phyloP scores from a whole-genome alignment of 2,797 vertebrate genomes.

The Pelodytes ibericus region DNA sequence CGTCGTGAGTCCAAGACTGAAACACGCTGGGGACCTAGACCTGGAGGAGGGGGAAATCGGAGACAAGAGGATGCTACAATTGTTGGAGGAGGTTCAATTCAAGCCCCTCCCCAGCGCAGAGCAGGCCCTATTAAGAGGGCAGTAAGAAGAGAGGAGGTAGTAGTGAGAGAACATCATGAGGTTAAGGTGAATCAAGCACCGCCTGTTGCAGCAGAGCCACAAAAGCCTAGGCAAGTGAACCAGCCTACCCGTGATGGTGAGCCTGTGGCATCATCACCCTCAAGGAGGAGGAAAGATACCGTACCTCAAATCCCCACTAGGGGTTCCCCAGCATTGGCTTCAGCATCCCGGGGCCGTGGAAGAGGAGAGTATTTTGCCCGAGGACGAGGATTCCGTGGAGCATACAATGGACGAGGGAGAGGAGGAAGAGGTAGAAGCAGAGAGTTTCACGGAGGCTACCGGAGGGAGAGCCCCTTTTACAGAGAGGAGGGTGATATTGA shows the following conservation, averaged over 20 bases:
- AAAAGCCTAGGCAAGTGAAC: conserved; percentile 22
- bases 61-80: conserved; percentile 66
- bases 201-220: neutral
- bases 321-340: conserved; percentile 30
- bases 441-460: conserved; percentile 79
- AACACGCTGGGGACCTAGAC: conserved; percentile 91
- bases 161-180: conserved; percentile 69
- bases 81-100: conserved; percentile 66
- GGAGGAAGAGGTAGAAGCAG: conserved; percentile 68
- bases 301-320: conserved; percentile 66
- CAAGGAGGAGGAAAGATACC: conserved; percentile 70
- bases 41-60: conserved; percentile 75
- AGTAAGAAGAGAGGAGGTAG: conserved; percentile 69
- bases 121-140: conserved; percentile 90
- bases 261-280: conserved; percentile 11
- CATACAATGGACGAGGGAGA: conserved; percentile 76
- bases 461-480: conserved; percentile 63
- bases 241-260: conserved; percentile 22
- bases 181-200: conserved; percentile 38
- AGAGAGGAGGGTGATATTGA: conserved; percentile 66
- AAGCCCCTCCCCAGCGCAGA: conserved; percentile 63
- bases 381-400: conserved; percentile 85
- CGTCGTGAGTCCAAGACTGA: conserved; percentile 86
- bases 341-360: conserved; percentile 73
- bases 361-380: conserved; percentile 88